Evolutionary conservation across 2,113 vertebrate species (phyloP), one percentile per base, ranked within the genome.

Genomic region (Accipiter virgatus): DNA sequence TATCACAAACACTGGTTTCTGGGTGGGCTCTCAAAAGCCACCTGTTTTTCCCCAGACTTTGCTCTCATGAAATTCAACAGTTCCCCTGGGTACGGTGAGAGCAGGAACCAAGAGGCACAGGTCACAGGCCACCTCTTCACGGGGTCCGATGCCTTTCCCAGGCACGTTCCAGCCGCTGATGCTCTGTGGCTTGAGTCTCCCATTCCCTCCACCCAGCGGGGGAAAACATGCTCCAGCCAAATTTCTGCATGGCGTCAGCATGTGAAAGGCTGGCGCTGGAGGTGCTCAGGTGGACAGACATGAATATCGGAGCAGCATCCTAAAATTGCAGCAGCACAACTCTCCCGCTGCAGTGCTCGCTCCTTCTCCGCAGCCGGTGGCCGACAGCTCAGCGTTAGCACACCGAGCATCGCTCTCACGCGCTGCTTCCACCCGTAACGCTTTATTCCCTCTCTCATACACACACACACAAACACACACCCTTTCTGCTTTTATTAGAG

Each of bases 91-190:
- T 34, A 29, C 1, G 1, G 26, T 0, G 4, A 81, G 53, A 43
- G 53, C 25, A 25, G 31, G 47, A 56, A 16, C 15, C 21, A 40
- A 14, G 26, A 1, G 2, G 38, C 0, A 0, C 10, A 6, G 21
- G 38, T 34, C 36, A 67, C 0, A 0, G 16, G 19, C 34, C 1
- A 0, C 32, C 2, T 58, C 47, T 73, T 42, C n/a, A 2, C 2
- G 0, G 18, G 19, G 13, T 5, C 21, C 17, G 14, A n/a, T 7
- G 42, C 16, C 56, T 92, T 92, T 68, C 42, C 65, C 25, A 32
- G 48, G 22, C 3, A 0, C 12, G 1, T 13, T 3, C 36, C 27
- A 47, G 15, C 73, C 38, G 18, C 16, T 11, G 13, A 40, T 36
- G 73, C 47, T 70, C 63, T 81, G 10, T 16, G 29, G 11, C 59